These are phyloP conservation scores for Lithobius niger DNA, from an alignment of 1,140 invertebrate species.

Conservation along the genomic window DNA sequence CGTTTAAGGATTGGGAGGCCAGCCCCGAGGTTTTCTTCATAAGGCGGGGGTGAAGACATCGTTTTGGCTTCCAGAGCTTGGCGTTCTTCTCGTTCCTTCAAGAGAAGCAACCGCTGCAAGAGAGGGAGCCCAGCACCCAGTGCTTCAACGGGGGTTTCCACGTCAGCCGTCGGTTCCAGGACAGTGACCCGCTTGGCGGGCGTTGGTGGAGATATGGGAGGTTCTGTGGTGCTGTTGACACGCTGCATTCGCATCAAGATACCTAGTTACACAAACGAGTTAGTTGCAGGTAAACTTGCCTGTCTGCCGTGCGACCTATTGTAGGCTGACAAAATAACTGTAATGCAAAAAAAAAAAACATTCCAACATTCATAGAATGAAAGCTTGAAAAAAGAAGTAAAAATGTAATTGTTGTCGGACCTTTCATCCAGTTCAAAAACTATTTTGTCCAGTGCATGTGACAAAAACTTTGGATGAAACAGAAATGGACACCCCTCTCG, in stretches of 20 bases:
- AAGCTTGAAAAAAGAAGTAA: no score
- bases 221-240: conserved; percentile 48
- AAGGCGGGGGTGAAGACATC: not conserved
- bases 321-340: no score
- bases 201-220: conserved; percentile 23
- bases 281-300: no score
- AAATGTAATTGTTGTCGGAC: no score
- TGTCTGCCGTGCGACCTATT: no score
- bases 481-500: no score
- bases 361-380: no score
- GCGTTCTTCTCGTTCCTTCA: conserved; percentile 9
- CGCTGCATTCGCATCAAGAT: conserved; percentile 44
- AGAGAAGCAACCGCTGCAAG: not conserved
- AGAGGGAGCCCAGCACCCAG: conserved; percentile 32
- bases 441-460: no score
- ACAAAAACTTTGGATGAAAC: no score
- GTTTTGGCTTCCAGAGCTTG: not conserved
- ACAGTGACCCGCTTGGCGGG: conserved; percentile 12
- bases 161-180: conserved; percentile 23
- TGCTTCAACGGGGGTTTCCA: conserved; percentile 30
- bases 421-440: no score
- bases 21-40: conserved; percentile 47
- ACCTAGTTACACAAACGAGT: no score
- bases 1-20: conserved; percentile 65
- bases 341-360: no score